These are phyloP conservation scores for Iselma pallidipennis DNA, from an alignment of 2,888 invertebrate species.

Conservation along the genomic window DNA sequence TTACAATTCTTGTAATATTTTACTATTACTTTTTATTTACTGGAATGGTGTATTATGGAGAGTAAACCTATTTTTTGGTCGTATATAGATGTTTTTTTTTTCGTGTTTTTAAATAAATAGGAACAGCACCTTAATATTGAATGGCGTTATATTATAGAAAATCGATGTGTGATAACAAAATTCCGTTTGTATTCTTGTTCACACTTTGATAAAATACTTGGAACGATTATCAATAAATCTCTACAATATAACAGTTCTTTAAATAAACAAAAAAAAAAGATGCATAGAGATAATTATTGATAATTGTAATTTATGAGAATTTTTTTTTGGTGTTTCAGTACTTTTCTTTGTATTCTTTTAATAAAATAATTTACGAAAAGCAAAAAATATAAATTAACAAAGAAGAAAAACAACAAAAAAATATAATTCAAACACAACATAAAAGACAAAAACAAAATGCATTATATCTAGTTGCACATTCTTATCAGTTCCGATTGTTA, in stretches of 20 bases:
- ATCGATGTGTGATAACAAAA: conserved; percentile 21
- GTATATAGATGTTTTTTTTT: conserved; percentile 8
- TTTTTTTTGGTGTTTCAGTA: not conserved
- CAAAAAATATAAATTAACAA: not conserved
- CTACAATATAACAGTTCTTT: not conserved
- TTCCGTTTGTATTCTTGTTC: conserved; percentile 2
- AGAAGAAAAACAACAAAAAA: not conserved
- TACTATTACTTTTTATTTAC: not conserved
- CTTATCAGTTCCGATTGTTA: conserved; percentile 30
- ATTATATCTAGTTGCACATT: conserved; percentile 22
- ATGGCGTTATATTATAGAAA: conserved; percentile 5
- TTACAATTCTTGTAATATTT: not conserved
- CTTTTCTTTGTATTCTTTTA: no score
- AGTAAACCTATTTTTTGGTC: conserved; percentile 19
- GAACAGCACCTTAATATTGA: conserved; percentile 23
- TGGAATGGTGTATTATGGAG: not conserved
- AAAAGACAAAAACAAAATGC: conserved; percentile 20
- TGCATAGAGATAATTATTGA: not conserved
- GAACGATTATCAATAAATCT: not conserved
- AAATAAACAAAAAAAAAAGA: no score
- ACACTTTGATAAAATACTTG: not conserved
- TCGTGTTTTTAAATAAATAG: conserved; percentile 10
- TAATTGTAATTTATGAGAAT: not conserved
- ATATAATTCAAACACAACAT: conserved; percentile 13
- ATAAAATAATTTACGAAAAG: not conserved